Evolutionary conservation across 2,888 invertebrate species (phyloP).

Genomic region (Deladenus siricidicola): DNA sequence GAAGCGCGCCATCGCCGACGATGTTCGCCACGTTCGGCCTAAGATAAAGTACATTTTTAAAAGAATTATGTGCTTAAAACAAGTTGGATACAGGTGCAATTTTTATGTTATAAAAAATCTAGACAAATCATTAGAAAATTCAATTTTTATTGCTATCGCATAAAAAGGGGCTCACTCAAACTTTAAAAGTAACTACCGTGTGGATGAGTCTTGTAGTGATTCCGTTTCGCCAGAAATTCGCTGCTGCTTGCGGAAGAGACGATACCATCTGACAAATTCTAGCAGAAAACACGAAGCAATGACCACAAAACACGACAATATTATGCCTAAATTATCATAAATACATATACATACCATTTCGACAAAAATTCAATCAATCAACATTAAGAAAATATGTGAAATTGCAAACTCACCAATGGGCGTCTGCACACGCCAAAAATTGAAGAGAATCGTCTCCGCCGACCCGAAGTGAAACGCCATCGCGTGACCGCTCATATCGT

Average conservation of each 20-base stretch:
- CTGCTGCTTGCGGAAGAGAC: constrained; percentile 28
- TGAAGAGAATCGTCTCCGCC: constrained; percentile 43
- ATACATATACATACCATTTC: no score
- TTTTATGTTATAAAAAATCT: no score
- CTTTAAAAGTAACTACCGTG: background rate
- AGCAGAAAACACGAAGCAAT: constrained; percentile 35
- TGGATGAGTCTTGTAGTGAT: background rate
- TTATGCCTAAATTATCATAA: constrained; percentile 33
- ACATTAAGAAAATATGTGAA: no score
- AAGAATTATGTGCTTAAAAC: background rate
- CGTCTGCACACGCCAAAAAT: constrained; percentile 42
- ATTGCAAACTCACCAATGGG: constrained; percentile 28
- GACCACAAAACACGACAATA: constrained; percentile 39
- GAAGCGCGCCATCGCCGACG: constrained; percentile 36
- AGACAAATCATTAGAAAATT: no score
- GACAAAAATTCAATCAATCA: no score
- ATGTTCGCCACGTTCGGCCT: constrained; percentile 9
- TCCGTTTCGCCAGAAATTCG: constrained; percentile 2
- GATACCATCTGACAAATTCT: constrained; percentile 42
- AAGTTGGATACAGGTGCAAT: no score
- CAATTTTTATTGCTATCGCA: no score
- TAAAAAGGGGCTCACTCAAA: no score
- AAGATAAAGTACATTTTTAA: constrained; percentile 4
- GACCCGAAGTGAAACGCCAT: constrained; percentile 35
- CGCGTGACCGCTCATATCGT: constrained; percentile 4